A percentile compares a stretch with the other conserved stretches of the same genome.
These are phyloP conservation scores for Natrix natrix DNA, from an alignment of 2,797 vertebrate species.

Conservation along the genomic window DNA sequence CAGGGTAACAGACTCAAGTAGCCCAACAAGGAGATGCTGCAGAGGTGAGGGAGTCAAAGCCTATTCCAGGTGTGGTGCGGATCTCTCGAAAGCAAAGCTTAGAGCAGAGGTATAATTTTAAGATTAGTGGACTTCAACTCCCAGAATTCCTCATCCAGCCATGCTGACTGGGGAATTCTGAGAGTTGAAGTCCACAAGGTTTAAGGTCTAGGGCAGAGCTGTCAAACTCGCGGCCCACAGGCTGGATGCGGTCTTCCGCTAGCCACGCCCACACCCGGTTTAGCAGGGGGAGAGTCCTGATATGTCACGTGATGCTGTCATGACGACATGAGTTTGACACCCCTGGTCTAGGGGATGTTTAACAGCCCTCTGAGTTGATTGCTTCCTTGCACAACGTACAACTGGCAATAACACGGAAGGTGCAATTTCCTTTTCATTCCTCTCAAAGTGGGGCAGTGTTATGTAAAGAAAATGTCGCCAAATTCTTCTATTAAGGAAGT, in stretches of 20 bases:
- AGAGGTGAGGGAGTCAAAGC: neutral
- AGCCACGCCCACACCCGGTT: no score
- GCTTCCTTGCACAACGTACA: neutral
- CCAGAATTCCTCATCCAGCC: neutral
- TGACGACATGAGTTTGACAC: no score
- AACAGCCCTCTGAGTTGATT: neutral
- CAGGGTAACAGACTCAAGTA: neutral
- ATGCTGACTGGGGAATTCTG: neutral
- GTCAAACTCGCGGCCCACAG: no score
- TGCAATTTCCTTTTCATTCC: neutral
- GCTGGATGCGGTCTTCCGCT: no score
- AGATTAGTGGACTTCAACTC: neutral
- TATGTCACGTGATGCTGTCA: no score
- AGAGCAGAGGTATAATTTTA: neutral
- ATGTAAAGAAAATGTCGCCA: constrained; percentile 7
- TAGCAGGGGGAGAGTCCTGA: no score
- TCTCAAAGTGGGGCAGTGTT: neutral
- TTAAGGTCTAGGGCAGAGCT: neutral
- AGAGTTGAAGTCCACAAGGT: neutral
- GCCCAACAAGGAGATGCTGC: neutral
- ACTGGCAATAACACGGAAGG: neutral
- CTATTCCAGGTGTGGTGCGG: neutral
- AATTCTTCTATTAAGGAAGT: constrained; percentile 7
- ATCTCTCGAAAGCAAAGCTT: neutral
- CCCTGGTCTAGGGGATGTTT: neutral